Percentiles rank a stretch among this genome's conserved stretches.
Conservation (phyloP, 2,113 vertebrate genomes). For the Solea solea region DNA sequence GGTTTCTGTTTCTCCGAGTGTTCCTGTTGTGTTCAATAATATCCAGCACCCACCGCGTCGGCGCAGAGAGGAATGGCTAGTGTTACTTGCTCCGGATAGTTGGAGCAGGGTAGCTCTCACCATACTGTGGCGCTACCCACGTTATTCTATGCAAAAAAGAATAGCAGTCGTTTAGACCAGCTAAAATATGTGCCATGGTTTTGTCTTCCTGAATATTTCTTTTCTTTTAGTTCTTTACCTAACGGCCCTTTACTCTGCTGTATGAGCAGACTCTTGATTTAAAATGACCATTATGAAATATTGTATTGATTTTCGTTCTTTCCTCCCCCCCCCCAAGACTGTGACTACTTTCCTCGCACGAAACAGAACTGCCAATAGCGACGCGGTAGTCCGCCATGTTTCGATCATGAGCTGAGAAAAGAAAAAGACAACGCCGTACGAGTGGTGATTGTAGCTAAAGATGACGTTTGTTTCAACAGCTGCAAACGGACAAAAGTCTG, state of each 20-base stretch:
- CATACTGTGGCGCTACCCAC: constrained; percentile 61
- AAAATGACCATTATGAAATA: constrained; percentile 63
- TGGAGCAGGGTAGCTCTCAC: constrained; percentile 62
- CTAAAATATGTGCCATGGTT: constrained; percentile 86
- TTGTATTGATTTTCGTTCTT: constrained; percentile 57
- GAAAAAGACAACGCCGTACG: constrained; percentile 26
- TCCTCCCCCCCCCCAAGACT: constrained; percentile 64
- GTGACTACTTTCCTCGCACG: constrained; percentile 76
- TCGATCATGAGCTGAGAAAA: constrained; percentile 59
- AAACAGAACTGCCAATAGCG: constrained; percentile 80
- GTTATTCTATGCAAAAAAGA: constrained; percentile 86
- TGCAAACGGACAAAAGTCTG: constrained; percentile 42
- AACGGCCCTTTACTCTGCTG: constrained; percentile 69
- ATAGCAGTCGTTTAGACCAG: constrained; percentile 84
- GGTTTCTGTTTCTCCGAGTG: constrained; percentile 79
- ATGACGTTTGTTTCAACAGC: constrained; percentile 67
- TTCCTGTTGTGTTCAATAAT: constrained; percentile 79
- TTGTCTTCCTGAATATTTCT: constrained; percentile 80
- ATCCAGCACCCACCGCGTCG: constrained; percentile 76
- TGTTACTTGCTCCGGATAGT: constrained; percentile 53
- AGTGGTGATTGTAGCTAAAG: no score
- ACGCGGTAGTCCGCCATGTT: constrained; percentile 67
- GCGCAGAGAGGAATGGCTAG: constrained; percentile 72
- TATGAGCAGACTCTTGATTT: constrained; percentile 67
- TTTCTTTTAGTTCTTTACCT: constrained; percentile 47